phyloP scores from a whole-genome alignment of 2,113 vertebrate genomes.

The Pseudolaguvia tuberculata region DNA sequence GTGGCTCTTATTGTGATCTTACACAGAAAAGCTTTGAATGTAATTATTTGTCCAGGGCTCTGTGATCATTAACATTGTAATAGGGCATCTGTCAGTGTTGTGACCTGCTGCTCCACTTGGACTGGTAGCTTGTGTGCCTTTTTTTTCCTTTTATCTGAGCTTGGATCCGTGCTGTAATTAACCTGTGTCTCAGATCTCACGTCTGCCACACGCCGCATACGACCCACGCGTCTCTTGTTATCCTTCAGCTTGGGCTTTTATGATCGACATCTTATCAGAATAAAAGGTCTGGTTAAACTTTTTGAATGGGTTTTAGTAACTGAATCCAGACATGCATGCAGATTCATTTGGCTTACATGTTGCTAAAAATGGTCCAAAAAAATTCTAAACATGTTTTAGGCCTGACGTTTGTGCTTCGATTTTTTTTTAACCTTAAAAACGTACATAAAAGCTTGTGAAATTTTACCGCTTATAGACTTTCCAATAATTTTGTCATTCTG shows the following conservation, averaged over 20 bases:
- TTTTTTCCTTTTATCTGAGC: slow-evolving; percentile 48
- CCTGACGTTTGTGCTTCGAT: background rate
- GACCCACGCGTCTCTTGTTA: slow-evolving; percentile 50
- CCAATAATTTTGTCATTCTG: no score
- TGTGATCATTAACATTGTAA: slow-evolving; percentile 71
- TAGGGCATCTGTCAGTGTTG: slow-evolving; percentile 69
- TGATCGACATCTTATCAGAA: slow-evolving; percentile 41
- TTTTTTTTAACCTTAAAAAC: no score
- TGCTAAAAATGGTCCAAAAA: background rate
- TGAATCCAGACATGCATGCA: slow-evolving; percentile 55
- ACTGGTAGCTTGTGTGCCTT: slow-evolving; percentile 54
- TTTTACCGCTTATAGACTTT: no score
- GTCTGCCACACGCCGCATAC: slow-evolving; percentile 14
- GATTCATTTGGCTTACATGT: slow-evolving; percentile 42
- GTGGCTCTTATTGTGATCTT: slow-evolving; percentile 60
- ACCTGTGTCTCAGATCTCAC: slow-evolving; percentile 64
- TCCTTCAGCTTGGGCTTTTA: slow-evolving; percentile 34
- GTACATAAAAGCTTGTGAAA: no score
- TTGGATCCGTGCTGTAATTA: slow-evolving; percentile 75
- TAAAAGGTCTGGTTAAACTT: background rate
- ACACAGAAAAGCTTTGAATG: slow-evolving; percentile 65
- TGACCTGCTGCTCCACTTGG: slow-evolving; percentile 64
- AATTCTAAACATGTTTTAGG: slow-evolving; percentile 44
- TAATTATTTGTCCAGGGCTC: slow-evolving; percentile 60
- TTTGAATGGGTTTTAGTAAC: slow-evolving; percentile 20